Evolutionary conservation across 2,888 invertebrate genomes (phyloP).

Genomic region (Disparrhopalites patrizii): DNA sequence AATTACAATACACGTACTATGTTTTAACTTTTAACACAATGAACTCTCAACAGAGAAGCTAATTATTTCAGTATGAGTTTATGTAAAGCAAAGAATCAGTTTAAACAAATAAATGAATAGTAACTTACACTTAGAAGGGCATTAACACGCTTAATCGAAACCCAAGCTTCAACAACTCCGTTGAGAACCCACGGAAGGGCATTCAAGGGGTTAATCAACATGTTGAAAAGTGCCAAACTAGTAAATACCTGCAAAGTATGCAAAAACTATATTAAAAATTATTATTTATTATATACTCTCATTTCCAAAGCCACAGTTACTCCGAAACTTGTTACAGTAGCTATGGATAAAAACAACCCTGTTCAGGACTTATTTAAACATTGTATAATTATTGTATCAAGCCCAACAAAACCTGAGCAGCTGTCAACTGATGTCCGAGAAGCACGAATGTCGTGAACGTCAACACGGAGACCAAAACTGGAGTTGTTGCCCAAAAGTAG

Average conservation of each 20-base stretch:
- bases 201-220: conserved; percentile 92
- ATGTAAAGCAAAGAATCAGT: not conserved
- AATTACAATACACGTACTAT: too few species aligned
- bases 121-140: conserved; percentile 18
- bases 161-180: conserved; percentile 79
- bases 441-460: conserved; percentile 75
- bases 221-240: conserved; percentile 87
- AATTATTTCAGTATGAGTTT: not conserved
- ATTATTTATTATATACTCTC: not conserved
- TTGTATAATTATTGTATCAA: too few species aligned
- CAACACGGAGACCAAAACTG: conserved; percentile 79
- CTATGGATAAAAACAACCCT: too few species aligned
- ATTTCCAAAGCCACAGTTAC: not conserved
- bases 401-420: conserved; percentile 82
- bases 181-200: conserved; percentile 98
- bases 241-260: conserved; percentile 67
- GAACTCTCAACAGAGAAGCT: not conserved
- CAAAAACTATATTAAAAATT: not conserved
- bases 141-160: conserved; percentile 28
- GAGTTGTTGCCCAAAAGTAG: conserved; percentile 98
- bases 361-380: too few species aligned
- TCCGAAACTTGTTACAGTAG: too few species aligned
- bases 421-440: conserved; percentile 73
- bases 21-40: too few species aligned
- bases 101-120: too few species aligned